phyloP scores from a whole-genome alignment of 2,113 vertebrate species.

The Mesocricetus auratus region DNA sequence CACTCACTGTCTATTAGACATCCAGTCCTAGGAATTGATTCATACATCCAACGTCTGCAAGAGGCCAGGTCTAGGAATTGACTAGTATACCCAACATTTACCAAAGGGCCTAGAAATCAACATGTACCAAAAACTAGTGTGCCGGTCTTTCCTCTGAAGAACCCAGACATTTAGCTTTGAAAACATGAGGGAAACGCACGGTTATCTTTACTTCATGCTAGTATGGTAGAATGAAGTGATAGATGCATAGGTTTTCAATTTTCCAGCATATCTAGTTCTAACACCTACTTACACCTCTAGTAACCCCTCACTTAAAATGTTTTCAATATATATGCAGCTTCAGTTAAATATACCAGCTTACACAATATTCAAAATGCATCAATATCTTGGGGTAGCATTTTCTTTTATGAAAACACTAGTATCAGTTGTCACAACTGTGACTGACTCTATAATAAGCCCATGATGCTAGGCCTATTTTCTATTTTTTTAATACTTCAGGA shows the following conservation, averaged over 20 bases:
- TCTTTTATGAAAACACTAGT: background rate
- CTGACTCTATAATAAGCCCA: background rate
- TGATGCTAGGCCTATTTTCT: conserved; percentile 41
- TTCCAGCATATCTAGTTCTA: conserved; percentile 2
- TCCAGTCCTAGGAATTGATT: background rate
- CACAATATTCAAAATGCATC: background rate
- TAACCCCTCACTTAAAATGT: background rate
- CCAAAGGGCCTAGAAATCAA: background rate
- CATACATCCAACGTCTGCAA: fast-evolving
- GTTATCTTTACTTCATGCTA: background rate
- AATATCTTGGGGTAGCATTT: background rate
- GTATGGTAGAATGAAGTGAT: background rate
- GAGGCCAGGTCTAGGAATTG: background rate
- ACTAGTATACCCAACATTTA: background rate
- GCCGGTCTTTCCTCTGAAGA: background rate
- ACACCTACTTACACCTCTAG: background rate
- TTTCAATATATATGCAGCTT: background rate
- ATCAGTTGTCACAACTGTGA: background rate
- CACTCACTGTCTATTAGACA: background rate
- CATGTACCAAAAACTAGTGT: background rate
- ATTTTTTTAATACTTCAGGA: conserved; percentile 15
- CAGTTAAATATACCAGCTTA: background rate
- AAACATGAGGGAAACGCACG: background rate
- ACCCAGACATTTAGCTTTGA: background rate
- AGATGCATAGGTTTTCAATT: background rate